Evolutionary conservation across 1,140 invertebrate genomes (phyloP), one percentile per base, ranked within the genome.

Genomic region (Anagrus nilaparvatae): DNA sequence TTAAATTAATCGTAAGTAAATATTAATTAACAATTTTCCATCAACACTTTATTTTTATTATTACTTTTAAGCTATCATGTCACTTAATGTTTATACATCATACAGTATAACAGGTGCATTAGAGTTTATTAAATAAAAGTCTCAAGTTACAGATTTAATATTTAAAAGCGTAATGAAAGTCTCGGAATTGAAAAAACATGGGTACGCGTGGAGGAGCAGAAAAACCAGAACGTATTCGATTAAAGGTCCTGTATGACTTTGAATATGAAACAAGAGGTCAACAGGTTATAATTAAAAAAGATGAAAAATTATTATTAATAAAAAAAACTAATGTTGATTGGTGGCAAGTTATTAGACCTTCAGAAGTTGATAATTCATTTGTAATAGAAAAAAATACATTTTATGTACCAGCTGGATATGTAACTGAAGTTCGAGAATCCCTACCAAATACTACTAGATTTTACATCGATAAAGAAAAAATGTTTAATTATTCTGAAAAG

Each of bases 271-370:
- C 70, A 35, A 60, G 70, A 48, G 71, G 71, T 3, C 55, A 65
- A 46, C 60, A 67, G 32, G 58, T 79, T 23, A 55, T 51, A 16
- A 76, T 79, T 36, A 61, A 61, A 46, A 63, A 70, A 51, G 73
- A 75, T 38, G 76, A 78, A 51, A 63, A 64, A 40, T 62, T 76
- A 18, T 56, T 66, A 34, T 55, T 79, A 8, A 34, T 78, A 3
- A 67, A 73, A 37, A 76, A 74, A 57, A 78, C 75, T 2, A 79
- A 79, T 53, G 49, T 64, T 39, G 76, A 79, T 55, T 79, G 77
- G 77, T 79, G 75, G 75, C 71, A 76, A 49, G 74, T 75, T 16
- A 67, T 70, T 17, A 54, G 71, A 43, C 59, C 53, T 16, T 54
- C 55, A 7, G 67, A 68, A 40, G 47, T 55, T 21, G 51, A 35